phyloP scores from a whole-genome alignment of 2,113 vertebrate species.

The Callopanchax toddi region DNA sequence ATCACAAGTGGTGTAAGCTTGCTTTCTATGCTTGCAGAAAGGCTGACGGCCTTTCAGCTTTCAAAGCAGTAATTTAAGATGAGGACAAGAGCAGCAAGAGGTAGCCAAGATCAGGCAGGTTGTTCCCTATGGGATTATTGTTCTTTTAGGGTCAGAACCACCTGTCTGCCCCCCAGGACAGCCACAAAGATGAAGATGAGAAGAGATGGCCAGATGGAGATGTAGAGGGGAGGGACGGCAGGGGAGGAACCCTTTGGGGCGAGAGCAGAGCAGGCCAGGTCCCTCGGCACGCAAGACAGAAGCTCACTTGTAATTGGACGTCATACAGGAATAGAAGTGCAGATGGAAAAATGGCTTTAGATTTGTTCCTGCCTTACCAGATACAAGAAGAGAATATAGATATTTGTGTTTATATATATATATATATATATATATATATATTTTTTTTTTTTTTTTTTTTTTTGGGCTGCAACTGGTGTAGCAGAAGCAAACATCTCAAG shows the following conservation, averaged over 20 bases:
- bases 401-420: neutral
- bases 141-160: conserved; percentile 62
- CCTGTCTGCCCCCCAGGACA: conserved; percentile 64
- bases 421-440: neutral
- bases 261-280: conserved; percentile 41
- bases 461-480: conserved; percentile 1
- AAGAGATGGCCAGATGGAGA: conserved; percentile 65
- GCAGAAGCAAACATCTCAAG: conserved; percentile 10
- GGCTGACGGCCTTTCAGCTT: conserved; percentile 14
- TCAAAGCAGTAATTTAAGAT: conserved; percentile 31
- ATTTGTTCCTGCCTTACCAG: neutral
- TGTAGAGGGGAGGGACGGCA: conserved; percentile 15
- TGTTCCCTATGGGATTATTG: conserved; percentile 50
- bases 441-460: neutral
- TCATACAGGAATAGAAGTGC: conserved; percentile 15
- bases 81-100: conserved; percentile 27
- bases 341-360: conserved; percentile 6
- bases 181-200: conserved; percentile 34
- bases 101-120: conserved; percentile 51
- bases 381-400: neutral
- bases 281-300: conserved; percentile 31
- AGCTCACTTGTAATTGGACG: conserved; percentile 19
- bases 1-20: neutral
- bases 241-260: conserved; percentile 38
- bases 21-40: neutral